phyloP scores from a whole-genome alignment of 2,888 invertebrate genomes.

The Julus scanicus region DNA sequence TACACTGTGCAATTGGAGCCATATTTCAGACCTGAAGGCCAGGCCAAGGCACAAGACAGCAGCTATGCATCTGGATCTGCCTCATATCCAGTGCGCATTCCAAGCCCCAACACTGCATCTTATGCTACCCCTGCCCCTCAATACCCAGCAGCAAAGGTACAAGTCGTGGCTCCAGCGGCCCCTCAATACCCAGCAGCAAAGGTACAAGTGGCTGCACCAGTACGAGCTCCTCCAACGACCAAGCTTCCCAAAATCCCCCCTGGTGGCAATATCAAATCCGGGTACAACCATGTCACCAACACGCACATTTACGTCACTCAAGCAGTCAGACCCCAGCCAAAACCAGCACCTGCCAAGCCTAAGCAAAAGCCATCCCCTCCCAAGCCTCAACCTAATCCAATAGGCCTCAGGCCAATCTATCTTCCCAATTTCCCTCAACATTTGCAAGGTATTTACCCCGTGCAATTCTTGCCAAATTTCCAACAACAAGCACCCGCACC shows the following conservation, averaged over 20 bases:
- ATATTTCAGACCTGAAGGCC: neutral
- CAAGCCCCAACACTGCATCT: neutral
- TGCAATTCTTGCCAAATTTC: neutral
- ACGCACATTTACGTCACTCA: neutral
- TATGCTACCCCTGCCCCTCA: neutral
- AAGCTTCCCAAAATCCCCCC: neutral
- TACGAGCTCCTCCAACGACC: neutral
- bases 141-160: neutral
- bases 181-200: neutral
- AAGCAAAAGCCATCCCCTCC: neutral
- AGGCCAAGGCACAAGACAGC: neutral
- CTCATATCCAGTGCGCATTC: constrained; percentile 16
- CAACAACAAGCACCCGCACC: neutral
- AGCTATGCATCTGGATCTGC: constrained; percentile 38
- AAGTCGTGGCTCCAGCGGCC: neutral
- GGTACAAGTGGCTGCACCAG: neutral
- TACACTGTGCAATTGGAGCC: constrained; percentile 19
- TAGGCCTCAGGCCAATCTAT: neutral
- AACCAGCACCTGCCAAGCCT: constrained; percentile 19
- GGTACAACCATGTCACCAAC: constrained; percentile 1
- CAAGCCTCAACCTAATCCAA: neutral
- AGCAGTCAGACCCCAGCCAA: neutral
- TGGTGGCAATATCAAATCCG: neutral
- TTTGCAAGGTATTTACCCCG: neutral
- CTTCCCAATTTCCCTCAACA: constrained; percentile 28